phyloP scores from a whole-genome alignment of 1,140 invertebrate species.

The Anagrus nilaparvatae region DNA sequence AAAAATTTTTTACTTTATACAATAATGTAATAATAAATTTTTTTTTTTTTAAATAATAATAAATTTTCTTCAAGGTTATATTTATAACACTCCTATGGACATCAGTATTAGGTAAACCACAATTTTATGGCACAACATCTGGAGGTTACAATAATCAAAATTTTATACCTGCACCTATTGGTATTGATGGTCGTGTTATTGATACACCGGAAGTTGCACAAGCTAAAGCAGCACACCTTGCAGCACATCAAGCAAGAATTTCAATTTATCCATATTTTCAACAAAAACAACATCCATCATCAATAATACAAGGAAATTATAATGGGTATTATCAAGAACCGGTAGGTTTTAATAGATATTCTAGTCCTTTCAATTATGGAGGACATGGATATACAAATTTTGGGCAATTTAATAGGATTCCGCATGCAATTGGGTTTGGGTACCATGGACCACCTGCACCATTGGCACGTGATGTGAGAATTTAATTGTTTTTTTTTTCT shows the following conservation, averaged over 20 bases:
- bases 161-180: constrained; percentile 42
- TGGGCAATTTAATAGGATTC: constrained; percentile 16
- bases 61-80: too few species aligned
- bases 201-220: constrained; percentile 51
- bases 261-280: constrained; percentile 12
- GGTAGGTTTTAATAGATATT: too few species aligned
- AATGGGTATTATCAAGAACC: constrained; percentile 36
- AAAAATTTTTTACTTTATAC: too few species aligned
- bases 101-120: too few species aligned
- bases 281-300: not conserved
- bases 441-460: constrained; percentile 24
- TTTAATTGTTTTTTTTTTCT: too few species aligned
- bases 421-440: constrained; percentile 17
- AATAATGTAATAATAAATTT: too few species aligned
- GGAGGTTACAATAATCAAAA: too few species aligned
- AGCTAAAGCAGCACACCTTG: constrained; percentile 45
- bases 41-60: too few species aligned
- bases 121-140: too few species aligned
- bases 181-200: constrained; percentile 37
- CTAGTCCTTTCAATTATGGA: too few species aligned
- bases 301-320: too few species aligned
- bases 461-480: constrained; percentile 20
- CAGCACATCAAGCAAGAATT: constrained; percentile 27
- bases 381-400: constrained; percentile 17
- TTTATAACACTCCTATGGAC: too few species aligned